Evolutionary conservation across 2,113 vertebrate species (phyloP), one percentile per base, ranked within the genome.

Genomic region (Oryzias woworae): DNA sequence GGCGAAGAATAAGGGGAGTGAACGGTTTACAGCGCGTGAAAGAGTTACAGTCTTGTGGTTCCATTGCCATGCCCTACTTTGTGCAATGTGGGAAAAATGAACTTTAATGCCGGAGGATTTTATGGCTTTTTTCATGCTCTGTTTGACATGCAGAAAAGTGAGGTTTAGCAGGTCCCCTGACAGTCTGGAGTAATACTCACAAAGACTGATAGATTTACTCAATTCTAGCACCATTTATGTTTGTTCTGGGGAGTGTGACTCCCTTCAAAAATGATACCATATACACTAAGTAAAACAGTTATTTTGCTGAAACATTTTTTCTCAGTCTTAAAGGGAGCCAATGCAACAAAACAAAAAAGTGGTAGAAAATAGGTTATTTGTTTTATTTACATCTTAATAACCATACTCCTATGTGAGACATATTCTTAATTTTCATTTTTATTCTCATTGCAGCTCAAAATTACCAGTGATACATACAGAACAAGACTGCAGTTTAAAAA

Each of bases 41-140:
- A 79, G 79, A 86, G 62, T 82, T 78, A 84, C 75, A 65, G 66
- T 52, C 65, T 57, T 75, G 76, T 54, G 71, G 76, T 69, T 82
- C 16, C 65, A 53, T 61, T 70, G 48, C 62, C 74, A 14, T 58
- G 77, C 74, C 53, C 42, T 22, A 54, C 60, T 75, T 68, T 8
- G n/a, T 18, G 43, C 24, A 17, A 82, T 56, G 43, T 65, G 77
- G 71, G 75, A 76, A 78, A 77, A 86, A 69, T 62, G 45, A 77
- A 77, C 72, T 71, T 79, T 74, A 70, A 71, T 74, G 66, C 58
- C 12, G 58, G 53, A 53, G 5, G 60, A 75, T 69, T 80, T 79
- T 58, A 80, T 66, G 69, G 59, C 69, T 50, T 58, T 82, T 81
- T 71, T 82, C 69, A 63, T 74, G 73, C 63, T 76, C 69, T 83